Percentiles rank a stretch among this genome's conserved stretches.
Evolutionary conservation across 2,113 vertebrate genomes (phyloP).

Genomic region (Dipodomys stephensi): DNA sequence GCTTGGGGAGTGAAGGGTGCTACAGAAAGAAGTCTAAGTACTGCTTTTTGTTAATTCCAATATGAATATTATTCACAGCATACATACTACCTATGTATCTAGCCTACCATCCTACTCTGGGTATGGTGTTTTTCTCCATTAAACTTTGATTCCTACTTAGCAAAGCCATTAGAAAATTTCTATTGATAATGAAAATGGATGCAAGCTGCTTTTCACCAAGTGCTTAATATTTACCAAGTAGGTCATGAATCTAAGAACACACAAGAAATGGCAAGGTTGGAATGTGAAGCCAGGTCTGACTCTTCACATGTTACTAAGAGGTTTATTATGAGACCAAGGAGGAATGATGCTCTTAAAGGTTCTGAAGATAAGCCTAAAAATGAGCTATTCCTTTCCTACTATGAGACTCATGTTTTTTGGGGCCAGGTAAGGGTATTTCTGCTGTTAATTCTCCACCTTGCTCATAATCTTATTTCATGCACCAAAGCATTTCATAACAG

Average conservation of each 20-base stretch:
- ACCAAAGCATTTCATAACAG: conserved; percentile 65
- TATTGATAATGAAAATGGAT: conserved; percentile 35
- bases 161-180: conserved; percentile 7
- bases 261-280: not conserved
- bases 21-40: not conserved
- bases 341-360: conserved; percentile 25
- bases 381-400: conserved; percentile 22
- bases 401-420: conserved; percentile 51
- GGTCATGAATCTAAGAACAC: not conserved
- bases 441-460: conserved; percentile 59
- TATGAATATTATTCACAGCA: not conserved
- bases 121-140: not conserved
- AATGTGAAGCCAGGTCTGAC: not conserved
- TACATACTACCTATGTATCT: not conserved
- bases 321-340: conserved; percentile 21
- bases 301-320: not conserved
- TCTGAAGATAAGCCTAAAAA: conserved; percentile 37
- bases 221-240: not conserved
- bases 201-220: conserved; percentile 1
- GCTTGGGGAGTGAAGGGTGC: not conserved
- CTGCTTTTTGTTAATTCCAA: conserved; percentile 7
- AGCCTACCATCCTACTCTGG: not conserved
- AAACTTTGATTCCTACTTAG: conserved; percentile 26
- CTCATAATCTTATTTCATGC: conserved; percentile 72
- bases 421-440: conserved; percentile 45